These are phyloP conservation scores for Leguminivora glycinivorella DNA, from an alignment of 1,140 invertebrate genomes.

Conservation along the genomic window DNA sequence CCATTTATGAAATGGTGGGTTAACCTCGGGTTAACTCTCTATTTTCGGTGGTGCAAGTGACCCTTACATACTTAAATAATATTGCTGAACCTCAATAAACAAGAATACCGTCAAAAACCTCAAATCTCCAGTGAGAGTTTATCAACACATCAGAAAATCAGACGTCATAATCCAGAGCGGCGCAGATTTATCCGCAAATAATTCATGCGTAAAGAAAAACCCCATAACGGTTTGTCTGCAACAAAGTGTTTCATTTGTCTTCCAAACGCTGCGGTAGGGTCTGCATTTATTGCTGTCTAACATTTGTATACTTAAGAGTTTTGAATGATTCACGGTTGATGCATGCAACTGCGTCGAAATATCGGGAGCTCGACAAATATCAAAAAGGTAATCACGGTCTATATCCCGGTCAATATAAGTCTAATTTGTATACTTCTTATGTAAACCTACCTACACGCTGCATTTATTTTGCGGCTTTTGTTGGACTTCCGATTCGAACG, in stretches of 20 bases:
- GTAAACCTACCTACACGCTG: too few species aligned
- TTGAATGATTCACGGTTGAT: too few species aligned
- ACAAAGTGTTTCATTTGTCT: slow-evolving; percentile 40
- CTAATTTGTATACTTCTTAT: too few species aligned
- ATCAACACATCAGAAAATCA: slow-evolving; percentile 17
- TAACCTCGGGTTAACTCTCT: too few species aligned
- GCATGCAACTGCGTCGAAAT: too few species aligned
- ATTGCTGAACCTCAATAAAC: neutral
- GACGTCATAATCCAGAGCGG: slow-evolving; percentile 25
- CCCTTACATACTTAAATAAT: neutral
- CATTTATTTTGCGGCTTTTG: too few species aligned
- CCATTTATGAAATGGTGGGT: too few species aligned
- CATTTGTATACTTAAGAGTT: neutral
- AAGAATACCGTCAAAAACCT: neutral
- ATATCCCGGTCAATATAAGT: too few species aligned
- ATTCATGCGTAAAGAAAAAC: slow-evolving; percentile 29
- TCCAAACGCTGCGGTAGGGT: slow-evolving; percentile 29
- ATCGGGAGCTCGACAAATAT: too few species aligned
- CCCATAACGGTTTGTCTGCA: slow-evolving; percentile 35
- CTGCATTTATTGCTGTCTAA: slow-evolving; percentile 17
- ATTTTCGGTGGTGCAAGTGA: too few species aligned
- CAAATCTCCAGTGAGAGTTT: slow-evolving; percentile 17
- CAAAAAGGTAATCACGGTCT: too few species aligned
- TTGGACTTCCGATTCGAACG: too few species aligned
- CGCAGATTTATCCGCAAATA: slow-evolving; percentile 26